Evolutionary conservation across 2,888 invertebrate genomes (phyloP), one percentile per base, ranked within the genome.

Genomic region (Hemicrepidius hirtus): DNA sequence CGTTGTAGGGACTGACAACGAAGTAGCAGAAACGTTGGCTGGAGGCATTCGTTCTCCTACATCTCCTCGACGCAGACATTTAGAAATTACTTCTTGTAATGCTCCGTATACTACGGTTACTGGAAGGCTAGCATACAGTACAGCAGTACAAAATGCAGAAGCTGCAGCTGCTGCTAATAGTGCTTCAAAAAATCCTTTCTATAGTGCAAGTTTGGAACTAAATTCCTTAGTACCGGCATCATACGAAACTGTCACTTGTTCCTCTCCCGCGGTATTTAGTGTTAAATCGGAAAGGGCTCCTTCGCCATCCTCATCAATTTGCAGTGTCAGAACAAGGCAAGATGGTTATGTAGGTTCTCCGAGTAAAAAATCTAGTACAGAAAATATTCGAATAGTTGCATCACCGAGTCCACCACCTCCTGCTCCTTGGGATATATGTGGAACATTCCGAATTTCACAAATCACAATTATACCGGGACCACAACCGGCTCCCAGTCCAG

Each of bases 391-490:
- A 37, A 70, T 74, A 5, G 62, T 68, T 37, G 73, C 80, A 70
- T 91, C 92, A 24, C 92, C 93, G 0, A 93, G 93, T 83, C 95
- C 95, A 1, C 95, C 95, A 1, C 95, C 95, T 3, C 95, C 95
- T 24, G 95, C 95, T 0, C 95, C 95, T 0, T 91, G 91, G 70
- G 93, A 94, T 83, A 89, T 89, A 28, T 86, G 86, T 57, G 86
- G 88, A 78, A 80, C 87, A 74, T 89, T 91, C 84, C 84, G 90
- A 53, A 85, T 87, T 83, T 84, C 86, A 53, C 79, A 81, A 68
- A 74, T 72, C 53, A 77, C 77, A 37, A 71, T 79, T 46, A 44
- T 71, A 60, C 71, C 71, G 64, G 81, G 80, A 35, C 80, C 83
- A 75, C 80, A 81, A 78, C 68, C 85, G 81, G 82, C 85, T 78